phyloP scores from a whole-genome alignment of 2,888 invertebrate genomes.

The Leptinotarsa juncta region DNA sequence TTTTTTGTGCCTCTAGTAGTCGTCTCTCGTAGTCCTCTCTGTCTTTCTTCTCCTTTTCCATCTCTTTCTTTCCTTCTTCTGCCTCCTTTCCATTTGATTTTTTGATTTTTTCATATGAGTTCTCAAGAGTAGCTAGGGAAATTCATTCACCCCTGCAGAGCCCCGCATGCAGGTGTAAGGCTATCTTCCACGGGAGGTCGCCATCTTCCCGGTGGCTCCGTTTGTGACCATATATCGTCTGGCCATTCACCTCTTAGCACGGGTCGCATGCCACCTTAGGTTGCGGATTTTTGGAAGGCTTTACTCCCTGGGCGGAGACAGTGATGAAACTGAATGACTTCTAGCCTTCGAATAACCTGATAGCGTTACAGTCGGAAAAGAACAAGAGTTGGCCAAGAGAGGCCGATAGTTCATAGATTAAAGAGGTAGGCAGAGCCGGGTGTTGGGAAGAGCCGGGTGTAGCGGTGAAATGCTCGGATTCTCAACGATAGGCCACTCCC shows the following conservation, averaged over 20 bases:
- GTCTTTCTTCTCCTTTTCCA: not conserved
- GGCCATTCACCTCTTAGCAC: not conserved
- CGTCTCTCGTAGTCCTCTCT: not conserved
- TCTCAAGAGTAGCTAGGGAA: constrained; percentile 10
- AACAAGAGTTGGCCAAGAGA: not conserved
- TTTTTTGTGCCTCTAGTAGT: not conserved
- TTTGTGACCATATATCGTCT: too few species aligned
- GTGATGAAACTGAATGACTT: not conserved
- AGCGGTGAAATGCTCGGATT: not conserved
- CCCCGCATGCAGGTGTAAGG: too few species aligned
- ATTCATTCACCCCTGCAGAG: not conserved
- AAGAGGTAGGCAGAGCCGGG: not conserved
- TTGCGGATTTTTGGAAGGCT: too few species aligned
- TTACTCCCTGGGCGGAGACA: not conserved
- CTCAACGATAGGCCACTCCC: not conserved
- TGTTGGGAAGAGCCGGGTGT: not conserved
- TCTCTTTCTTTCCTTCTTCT: not conserved
- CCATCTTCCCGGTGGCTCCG: too few species aligned
- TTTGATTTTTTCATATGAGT: not conserved
- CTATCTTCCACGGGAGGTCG: too few species aligned
- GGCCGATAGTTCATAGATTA: not conserved
- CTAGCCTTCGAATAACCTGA: not conserved
- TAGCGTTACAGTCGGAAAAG: not conserved
- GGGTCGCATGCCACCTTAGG: not conserved
- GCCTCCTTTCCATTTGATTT: not conserved